A percentile compares a stretch with the other conserved stretches of the same genome.
Conservation (phyloP, 2,888 invertebrate species). For the Orthonychiurus folsomi region DNA sequence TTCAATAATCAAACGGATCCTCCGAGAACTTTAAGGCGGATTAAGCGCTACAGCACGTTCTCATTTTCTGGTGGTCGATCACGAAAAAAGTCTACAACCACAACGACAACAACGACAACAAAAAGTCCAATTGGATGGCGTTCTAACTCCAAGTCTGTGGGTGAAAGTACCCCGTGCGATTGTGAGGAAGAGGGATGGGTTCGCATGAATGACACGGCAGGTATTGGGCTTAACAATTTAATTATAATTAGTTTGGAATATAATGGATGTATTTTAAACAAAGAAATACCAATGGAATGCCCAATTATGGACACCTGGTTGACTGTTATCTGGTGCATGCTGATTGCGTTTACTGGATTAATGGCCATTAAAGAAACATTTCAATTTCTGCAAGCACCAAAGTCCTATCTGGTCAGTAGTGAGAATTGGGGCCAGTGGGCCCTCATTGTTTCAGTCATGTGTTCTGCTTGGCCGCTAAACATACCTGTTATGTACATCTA, state of each 20-base stretch:
- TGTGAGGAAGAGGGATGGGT: neutral
- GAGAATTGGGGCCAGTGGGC: constrained; percentile 39
- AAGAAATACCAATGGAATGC: too few species aligned
- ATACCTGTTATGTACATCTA: constrained; percentile 20
- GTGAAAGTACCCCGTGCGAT: neutral
- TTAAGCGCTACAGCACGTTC: too few species aligned
- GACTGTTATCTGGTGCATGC: constrained; percentile 31
- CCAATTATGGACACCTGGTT: constrained; percentile 15
- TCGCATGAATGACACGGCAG: neutral
- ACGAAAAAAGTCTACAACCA: too few species aligned
- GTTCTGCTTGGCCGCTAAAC: constrained; percentile 28
- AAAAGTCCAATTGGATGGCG: too few species aligned
- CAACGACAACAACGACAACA: constrained; percentile 1
- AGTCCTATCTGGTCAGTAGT: constrained; percentile 31
- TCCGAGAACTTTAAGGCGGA: too few species aligned
- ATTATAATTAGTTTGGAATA: neutral
- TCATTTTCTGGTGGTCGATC: too few species aligned
- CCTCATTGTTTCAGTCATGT: constrained; percentile 26
- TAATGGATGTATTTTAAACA: too few species aligned
- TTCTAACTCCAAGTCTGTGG: too few species aligned
- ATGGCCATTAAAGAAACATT: constrained; percentile 59
- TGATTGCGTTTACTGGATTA: constrained; percentile 32
- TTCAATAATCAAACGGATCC: too few species aligned
- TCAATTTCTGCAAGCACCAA: constrained; percentile 46
- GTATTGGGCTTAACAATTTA: neutral